Conservation (phyloP, 2,888 invertebrate species). For the Galerucella pusilla region DNA sequence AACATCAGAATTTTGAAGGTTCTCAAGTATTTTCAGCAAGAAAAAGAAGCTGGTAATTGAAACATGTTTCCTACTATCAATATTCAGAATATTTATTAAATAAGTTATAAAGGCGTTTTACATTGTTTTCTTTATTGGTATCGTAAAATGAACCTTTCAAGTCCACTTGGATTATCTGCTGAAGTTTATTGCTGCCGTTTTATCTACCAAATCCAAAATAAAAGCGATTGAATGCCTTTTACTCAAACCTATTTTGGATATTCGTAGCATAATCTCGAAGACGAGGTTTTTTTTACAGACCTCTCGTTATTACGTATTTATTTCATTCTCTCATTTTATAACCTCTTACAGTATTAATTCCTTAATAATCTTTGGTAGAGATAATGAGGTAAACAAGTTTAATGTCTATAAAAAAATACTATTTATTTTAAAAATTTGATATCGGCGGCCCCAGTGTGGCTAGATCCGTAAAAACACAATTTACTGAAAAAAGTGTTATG, state of each 20-base stretch:
- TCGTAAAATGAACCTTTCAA: neutral
- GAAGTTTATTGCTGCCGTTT: neutral
- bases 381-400: too few relatives aligned
- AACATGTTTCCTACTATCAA: too few relatives aligned
- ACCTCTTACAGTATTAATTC: neutral
- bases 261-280: neutral
- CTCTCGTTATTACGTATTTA: neutral
- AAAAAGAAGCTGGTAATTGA: too few relatives aligned
- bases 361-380: neutral
- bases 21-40: too few relatives aligned
- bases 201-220: neutral
- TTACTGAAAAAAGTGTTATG: slow-evolving; percentile 9
- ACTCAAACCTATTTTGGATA: neutral
- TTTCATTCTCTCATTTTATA: neutral
- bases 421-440: too few relatives aligned
- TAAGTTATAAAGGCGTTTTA: too few relatives aligned
- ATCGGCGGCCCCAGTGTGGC: neutral
- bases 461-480: slow-evolving; percentile 2
- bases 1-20: too few relatives aligned
- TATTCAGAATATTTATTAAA: too few relatives aligned
- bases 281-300: neutral
- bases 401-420: too few relatives aligned
- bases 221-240: neutral
- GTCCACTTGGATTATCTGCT: neutral
- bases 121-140: neutral